These are phyloP conservation scores for Papilio protenor DNA, from an alignment of 2,888 invertebrate genomes.

Conservation along the genomic window DNA sequence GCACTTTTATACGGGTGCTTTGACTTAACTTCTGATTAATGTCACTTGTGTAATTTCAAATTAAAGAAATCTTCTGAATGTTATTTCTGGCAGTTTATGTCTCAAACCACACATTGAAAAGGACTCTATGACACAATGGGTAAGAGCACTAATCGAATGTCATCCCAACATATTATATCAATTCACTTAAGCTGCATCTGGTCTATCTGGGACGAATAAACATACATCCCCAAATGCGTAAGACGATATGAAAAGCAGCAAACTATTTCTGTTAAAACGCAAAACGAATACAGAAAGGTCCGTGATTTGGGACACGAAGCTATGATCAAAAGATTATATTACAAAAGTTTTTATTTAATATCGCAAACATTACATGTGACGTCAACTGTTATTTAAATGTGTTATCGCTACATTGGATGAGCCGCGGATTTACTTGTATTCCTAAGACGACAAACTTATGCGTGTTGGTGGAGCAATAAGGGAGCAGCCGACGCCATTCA, in stretches of 20 bases:
- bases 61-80: neutral
- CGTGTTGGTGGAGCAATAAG: conserved; percentile 30
- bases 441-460: conserved; percentile 22
- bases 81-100: neutral
- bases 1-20: conserved; percentile 24
- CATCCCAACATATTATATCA: too few relatives aligned
- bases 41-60: neutral
- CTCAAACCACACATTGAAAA: too few relatives aligned
- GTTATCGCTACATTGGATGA: neutral
- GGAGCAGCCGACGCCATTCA: conserved; percentile 29
- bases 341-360: neutral
- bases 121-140: too few relatives aligned
- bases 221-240: too few relatives aligned
- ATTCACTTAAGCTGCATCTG: too few relatives aligned
- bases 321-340: neutral
- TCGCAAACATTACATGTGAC: neutral
- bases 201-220: too few relatives aligned
- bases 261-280: neutral
- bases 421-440: conserved; percentile 26
- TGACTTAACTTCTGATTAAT: conserved; percentile 18
- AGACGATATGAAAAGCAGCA: too few relatives aligned
- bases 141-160: too few relatives aligned
- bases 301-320: neutral
- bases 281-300: neutral
- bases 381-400: conserved; percentile 2